A percentile compares a stretch with the other conserved stretches of the same genome.
phyloP scores from a whole-genome alignment of 2,113 vertebrate species.

The Trachemys scripta region DNA sequence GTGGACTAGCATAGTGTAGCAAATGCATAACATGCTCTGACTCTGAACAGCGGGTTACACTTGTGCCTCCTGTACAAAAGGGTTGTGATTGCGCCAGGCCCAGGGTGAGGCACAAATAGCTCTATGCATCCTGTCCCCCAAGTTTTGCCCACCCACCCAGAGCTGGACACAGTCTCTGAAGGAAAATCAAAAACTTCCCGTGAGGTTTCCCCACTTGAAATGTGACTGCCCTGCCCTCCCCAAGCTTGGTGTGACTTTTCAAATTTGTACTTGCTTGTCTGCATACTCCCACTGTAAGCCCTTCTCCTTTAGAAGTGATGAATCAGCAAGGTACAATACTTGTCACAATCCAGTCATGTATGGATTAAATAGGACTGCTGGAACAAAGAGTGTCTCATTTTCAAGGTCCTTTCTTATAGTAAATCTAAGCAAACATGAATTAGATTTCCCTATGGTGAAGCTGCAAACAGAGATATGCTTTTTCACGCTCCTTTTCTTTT shows the following conservation, averaged over 20 bases:
- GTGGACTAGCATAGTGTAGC: background rate
- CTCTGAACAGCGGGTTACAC: background rate
- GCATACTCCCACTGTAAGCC: background rate
- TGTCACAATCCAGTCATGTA: slow-evolving; percentile 32
- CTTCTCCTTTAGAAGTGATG: slow-evolving; percentile 11
- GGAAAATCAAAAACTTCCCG: background rate
- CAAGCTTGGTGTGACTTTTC: slow-evolving; percentile 10
- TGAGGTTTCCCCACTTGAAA: background rate
- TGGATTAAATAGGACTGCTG: slow-evolving; percentile 41
- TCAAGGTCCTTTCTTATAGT: slow-evolving; percentile 37
- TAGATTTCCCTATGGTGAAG: slow-evolving; percentile 42
- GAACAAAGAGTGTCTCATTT: slow-evolving; percentile 47
- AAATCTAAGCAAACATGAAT: slow-evolving; percentile 58
- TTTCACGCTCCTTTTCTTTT: slow-evolving; percentile 12
- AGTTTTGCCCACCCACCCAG: background rate
- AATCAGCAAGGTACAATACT: slow-evolving; percentile 24
- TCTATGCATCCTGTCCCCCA: background rate
- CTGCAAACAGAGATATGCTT: slow-evolving; percentile 35
- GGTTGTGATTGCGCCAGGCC: background rate
- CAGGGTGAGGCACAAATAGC: background rate
- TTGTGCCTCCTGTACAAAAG: background rate
- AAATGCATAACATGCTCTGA: background rate
- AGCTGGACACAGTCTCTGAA: background rate
- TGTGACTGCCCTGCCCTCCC: background rate
- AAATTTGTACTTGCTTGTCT: background rate